Evolutionary conservation across 1,140 invertebrate species (phyloP).

Genomic region (Holotrichia oblita): DNA sequence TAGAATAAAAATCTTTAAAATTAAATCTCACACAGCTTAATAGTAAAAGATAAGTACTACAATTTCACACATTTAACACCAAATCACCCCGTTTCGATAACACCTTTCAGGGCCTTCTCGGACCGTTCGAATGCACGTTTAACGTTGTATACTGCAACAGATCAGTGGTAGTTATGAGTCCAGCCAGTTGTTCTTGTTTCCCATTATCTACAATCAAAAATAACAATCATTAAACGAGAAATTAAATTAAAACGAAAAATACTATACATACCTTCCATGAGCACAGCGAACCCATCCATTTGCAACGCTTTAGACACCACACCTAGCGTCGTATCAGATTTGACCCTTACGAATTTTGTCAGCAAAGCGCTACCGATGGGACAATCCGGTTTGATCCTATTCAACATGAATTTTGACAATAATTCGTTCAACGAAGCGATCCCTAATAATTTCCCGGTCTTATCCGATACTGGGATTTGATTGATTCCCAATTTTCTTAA

Average conservation of each 20-base stretch:
- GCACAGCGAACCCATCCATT: constrained; percentile 79
- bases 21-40: too few species aligned
- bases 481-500: constrained; percentile 74
- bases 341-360: constrained; percentile 79
- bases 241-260: too few species aligned
- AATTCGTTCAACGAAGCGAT: constrained; percentile 79
- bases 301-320: constrained; percentile 82
- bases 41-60: too few species aligned
- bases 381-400: constrained; percentile 70
- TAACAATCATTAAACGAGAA: not conserved
- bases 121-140: not conserved
- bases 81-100: too few species aligned
- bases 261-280: constrained; percentile 61
- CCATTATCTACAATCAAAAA: not conserved
- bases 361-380: constrained; percentile 73
- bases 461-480: constrained; percentile 79
- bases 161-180: not conserved
- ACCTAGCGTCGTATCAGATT: constrained; percentile 72
- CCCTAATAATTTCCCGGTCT: constrained; percentile 72
- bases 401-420: constrained; percentile 75
- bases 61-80: too few species aligned
- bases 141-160: not conserved
- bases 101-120: too few species aligned
- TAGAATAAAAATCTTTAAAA: too few species aligned
- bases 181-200: not conserved